phyloP scores from a whole-genome alignment of 2,797 vertebrate genomes.

The Tapera naevia region DNA sequence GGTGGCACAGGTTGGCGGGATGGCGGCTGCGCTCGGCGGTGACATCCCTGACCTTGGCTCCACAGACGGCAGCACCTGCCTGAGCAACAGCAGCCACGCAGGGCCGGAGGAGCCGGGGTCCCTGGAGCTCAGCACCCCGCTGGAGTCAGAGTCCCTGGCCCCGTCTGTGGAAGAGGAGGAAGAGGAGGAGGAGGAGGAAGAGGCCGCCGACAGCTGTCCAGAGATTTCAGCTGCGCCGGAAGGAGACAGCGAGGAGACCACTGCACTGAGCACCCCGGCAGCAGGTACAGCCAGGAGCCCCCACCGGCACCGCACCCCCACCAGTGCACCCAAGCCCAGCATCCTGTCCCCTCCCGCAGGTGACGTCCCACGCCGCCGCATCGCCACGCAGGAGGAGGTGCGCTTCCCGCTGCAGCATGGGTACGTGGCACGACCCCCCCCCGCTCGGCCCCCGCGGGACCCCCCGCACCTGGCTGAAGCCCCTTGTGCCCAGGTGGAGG shows the following conservation, averaged over 20 bases:
- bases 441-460: neutral
- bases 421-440: conserved; percentile 68
- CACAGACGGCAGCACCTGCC: conserved; percentile 61
- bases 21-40: neutral
- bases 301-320: rapidly evolving
- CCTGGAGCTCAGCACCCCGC: neutral
- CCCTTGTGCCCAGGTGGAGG: conserved; percentile 82
- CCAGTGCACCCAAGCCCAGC: neutral
- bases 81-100: conserved; percentile 47
- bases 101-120: conserved; percentile 61
- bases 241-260: conserved; percentile 6
- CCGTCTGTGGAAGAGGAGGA: neutral
- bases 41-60: conserved; percentile 6
- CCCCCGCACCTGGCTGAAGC: neutral
- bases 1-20: neutral
- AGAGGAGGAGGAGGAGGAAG: conserved; percentile 17
- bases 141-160: conserved; percentile 1
- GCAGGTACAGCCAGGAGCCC: conserved; percentile 17
- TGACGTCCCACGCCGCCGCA: conserved; percentile 83
- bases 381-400: conserved; percentile 93
- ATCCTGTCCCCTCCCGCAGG: conserved; percentile 70
- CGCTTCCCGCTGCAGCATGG: conserved; percentile 90
- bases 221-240: conserved; percentile 25
- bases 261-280: neutral
- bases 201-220: neutral